phyloP scores from a whole-genome alignment of 2,888 invertebrate species.

The Drosophila paramelanica region DNA sequence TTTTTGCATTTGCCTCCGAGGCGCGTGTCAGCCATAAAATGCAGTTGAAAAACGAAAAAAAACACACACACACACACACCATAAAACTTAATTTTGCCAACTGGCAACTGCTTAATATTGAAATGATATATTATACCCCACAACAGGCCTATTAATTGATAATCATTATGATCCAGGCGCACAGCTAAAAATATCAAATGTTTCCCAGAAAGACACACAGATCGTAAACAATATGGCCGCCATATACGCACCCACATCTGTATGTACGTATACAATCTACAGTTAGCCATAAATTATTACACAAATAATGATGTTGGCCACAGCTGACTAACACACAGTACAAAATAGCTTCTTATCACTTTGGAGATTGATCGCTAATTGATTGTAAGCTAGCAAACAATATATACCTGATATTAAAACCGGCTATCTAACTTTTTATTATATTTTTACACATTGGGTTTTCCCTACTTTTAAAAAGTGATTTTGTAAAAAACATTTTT shows the following conservation, averaged over 20 bases:
- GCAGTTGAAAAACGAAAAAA: conserved; percentile 7
- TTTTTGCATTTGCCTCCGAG: conserved; percentile 28
- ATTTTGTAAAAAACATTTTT: not conserved
- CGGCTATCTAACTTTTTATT: not conserved
- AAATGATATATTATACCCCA: conserved; percentile 9
- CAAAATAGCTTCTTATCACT: conserved; percentile 39
- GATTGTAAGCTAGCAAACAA: not conserved
- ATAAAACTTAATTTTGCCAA: conserved; percentile 8
- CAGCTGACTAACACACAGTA: conserved; percentile 14
- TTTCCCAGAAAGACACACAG: not conserved
- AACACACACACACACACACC: not conserved
- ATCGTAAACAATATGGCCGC: not conserved
- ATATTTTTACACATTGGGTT: not conserved
- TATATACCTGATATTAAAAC: not conserved
- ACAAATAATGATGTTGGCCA: not conserved
- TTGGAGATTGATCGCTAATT: not conserved
- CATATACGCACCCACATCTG: not conserved
- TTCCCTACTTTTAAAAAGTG: not conserved
- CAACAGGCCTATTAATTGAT: conserved; percentile 5
- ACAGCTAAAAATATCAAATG: conserved; percentile 7
- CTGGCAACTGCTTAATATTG: conserved; percentile 19
- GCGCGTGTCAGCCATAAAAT: conserved; percentile 50
- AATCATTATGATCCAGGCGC: conserved; percentile 2
- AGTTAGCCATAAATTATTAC: conserved; percentile 21
- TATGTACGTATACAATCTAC: not conserved